Percentiles rank a stretch among this genome's conserved stretches.
phyloP scores from a whole-genome alignment of 2,888 invertebrate genomes.

The Taenaris catops region DNA sequence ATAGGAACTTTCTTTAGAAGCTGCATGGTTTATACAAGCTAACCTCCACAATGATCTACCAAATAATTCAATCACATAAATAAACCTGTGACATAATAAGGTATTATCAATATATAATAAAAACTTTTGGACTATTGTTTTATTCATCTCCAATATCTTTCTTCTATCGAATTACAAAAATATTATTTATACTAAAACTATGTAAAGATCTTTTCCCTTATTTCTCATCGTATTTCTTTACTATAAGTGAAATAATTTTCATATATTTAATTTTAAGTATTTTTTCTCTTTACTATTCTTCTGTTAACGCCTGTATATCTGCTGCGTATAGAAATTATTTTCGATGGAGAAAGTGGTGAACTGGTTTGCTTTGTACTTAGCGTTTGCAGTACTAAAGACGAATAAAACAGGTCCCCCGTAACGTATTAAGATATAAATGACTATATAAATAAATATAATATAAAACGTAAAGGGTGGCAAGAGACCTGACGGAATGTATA shows the following conservation, averaged over 20 bases:
- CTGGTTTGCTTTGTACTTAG: no score
- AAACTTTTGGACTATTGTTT: conserved; percentile 10
- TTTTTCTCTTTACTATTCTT: no score
- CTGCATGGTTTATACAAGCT: conserved; percentile 80
- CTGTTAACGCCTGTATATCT: no score
- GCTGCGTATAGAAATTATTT: no score
- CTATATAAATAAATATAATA: conserved; percentile 64
- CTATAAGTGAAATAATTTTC: no score
- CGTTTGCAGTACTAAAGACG: conserved; percentile 22
- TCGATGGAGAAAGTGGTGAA: no score
- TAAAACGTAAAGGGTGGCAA: conserved; percentile 47
- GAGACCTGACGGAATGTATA: conserved; percentile 37
- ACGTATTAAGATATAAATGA: conserved; percentile 62
- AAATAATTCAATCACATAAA: conserved; percentile 66
- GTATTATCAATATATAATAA: conserved; percentile 26
- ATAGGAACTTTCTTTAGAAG: conserved; percentile 80
- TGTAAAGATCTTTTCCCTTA: no score
- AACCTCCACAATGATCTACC: conserved; percentile 77
- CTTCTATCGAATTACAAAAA: conserved; percentile 3
- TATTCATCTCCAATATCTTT: conserved; percentile 12
- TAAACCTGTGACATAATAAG: conserved; percentile 48
- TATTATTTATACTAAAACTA: conserved; percentile 1
- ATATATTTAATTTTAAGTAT: no score
- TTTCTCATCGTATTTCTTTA: no score
- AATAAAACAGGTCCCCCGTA: conserved; percentile 44